Conservation (phyloP, 2,113 vertebrate genomes). For the Andinoacara biseriatus region DNA sequence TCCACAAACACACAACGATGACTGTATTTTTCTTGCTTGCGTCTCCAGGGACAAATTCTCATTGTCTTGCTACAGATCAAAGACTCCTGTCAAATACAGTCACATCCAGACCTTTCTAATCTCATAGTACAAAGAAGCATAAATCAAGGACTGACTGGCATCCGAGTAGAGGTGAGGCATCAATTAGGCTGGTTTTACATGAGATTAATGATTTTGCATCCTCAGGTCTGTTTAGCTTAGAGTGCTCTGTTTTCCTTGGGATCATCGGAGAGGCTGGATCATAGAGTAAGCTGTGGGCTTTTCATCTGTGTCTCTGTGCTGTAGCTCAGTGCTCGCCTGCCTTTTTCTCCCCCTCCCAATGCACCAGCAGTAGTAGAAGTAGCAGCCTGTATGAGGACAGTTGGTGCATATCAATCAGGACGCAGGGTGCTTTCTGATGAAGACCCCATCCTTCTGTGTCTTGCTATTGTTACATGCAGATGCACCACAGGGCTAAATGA, state of each 20-base stretch:
- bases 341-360: constrained; percentile 13
- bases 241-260: constrained; percentile 55
- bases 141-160: constrained; percentile 1
- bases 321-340: constrained; percentile 38
- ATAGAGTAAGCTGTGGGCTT: constrained; percentile 61
- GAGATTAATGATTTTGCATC: constrained; percentile 37
- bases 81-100: constrained; percentile 39
- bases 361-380: constrained; percentile 46
- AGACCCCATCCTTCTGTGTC: constrained; percentile 31
- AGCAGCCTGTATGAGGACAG: constrained; percentile 65
- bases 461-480: constrained; percentile 15
- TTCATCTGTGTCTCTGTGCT: constrained; percentile 60
- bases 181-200: constrained; percentile 48
- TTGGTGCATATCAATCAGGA: constrained; percentile 75
- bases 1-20: constrained; percentile 3
- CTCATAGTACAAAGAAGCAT: not conserved
- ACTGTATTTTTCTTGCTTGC: constrained; percentile 28
- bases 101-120: constrained; percentile 37
- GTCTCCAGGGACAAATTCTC: constrained; percentile 26
- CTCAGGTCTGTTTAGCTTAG: constrained; percentile 46
- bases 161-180: constrained; percentile 15
- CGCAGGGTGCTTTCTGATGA: constrained; percentile 41
- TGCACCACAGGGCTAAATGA: constrained; percentile 12
- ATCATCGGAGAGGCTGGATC: constrained; percentile 57
- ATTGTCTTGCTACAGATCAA: constrained; percentile 45